These are phyloP conservation scores for Stenchaetothrips biformis DNA, from an alignment of 2,888 invertebrate species.

Conservation along the genomic window DNA sequence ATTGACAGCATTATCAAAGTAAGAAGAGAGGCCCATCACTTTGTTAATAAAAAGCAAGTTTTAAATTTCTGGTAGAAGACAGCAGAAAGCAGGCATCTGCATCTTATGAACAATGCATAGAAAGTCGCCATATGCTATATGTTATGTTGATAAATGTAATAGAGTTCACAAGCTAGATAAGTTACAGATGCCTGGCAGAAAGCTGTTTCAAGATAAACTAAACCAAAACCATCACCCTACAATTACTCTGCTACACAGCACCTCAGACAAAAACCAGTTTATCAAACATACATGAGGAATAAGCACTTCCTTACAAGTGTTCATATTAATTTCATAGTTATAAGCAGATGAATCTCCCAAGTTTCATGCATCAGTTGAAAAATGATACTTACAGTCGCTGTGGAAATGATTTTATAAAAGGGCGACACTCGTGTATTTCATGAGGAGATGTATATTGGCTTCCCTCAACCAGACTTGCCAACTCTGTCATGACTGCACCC, in stretches of 20 bases:
- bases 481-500: conserved; percentile 48
- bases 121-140: no score
- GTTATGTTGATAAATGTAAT: background rate
- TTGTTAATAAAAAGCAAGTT: background rate
- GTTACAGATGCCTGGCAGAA: background rate
- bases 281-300: no score
- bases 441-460: conserved; percentile 41
- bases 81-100: no score
- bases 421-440: conserved; percentile 36
- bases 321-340: background rate
- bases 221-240: no score
- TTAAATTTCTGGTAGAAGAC: no score
- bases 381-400: conserved; percentile 35
- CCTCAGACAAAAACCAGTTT: no score
- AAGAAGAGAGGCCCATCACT: no score
- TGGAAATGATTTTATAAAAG: conserved; percentile 34
- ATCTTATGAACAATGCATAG: no score
- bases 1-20: background rate
- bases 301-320: no score
- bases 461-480: conserved; percentile 48
- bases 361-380: background rate
- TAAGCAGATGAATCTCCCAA: background rate
- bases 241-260: no score
- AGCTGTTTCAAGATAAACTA: no score
- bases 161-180: background rate